Base-by-base conservation (phyloP, 2,888 invertebrate species). In the Diarsia brunnea region DNA sequence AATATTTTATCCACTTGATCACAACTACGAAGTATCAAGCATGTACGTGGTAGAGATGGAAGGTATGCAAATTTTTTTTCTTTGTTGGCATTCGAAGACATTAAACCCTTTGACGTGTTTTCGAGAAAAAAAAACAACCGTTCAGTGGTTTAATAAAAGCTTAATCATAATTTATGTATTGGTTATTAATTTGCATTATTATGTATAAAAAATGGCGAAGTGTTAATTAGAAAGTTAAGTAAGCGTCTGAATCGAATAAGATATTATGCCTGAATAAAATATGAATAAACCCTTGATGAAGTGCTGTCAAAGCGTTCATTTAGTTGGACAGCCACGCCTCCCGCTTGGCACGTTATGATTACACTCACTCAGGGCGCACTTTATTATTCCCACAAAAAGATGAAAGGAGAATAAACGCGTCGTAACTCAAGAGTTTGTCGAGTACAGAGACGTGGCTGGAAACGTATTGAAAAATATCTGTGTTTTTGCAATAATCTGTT, bases 401-500 rank as follows among this genome's bases (percentile, higher is more conserved):
- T 64, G 69, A 58, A 58, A 64, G 58, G 60, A 66, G 65, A 72
- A 64, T 67, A 69, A 75, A 49, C 49, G 47, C 49, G 64, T 69
- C 47, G 63, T 68, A 43, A 49, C 45, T 61, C 43, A 63, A 79
- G 71, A 68, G 73, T 61, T 72, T 64, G 38, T 72, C 31, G 53
- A 79, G 65, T 70, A 67, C 45, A 47, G 45, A 75, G 79, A 84
- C 75, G 67, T 79, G 69, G 60, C 66, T 79, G 69, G 58, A 74
- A 77, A 77, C 76, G 81, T 71, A 80, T 78, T 72, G 70, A 69
- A 73, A 63, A 82, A 69, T 84, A 82, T 86, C 64, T 69, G 65
- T 84, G 77, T 78, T 92, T 91, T 91, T 87, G 90, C 88, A 90
- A 90, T 92, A 91, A 92, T 90, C 90, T 90, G 91, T 92, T 90